Percentiles rank a stretch among this genome's conserved stretches.
Evolutionary conservation across 2,797 vertebrate species (phyloP).

Genomic region (Hyperoplus lanceolatus): DNA sequence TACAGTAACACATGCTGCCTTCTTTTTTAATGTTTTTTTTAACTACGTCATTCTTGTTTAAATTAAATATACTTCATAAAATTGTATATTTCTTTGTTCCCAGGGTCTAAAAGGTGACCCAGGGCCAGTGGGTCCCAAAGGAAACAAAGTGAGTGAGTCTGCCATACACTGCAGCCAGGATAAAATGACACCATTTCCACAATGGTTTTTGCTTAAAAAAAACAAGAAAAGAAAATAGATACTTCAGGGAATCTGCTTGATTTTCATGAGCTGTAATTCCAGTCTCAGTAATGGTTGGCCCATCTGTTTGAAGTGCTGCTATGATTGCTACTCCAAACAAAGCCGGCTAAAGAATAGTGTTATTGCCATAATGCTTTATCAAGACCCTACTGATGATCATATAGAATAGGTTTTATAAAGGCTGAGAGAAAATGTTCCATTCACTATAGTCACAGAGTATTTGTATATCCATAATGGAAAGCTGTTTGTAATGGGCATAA

Average conservation of each 20-base stretch:
- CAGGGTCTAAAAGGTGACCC: constrained; percentile 92
- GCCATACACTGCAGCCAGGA: constrained; percentile 22
- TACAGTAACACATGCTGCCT: constrained; percentile 37
- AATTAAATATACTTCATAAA: constrained; percentile 41
- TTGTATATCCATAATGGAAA: constrained; percentile 64
- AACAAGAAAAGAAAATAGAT: constrained; percentile 25
- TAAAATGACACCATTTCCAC: background rate
- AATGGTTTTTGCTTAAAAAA: constrained; percentile 30
- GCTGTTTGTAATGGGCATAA: constrained; percentile 56
- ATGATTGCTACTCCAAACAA: constrained; percentile 67
- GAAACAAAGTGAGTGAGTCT: constrained; percentile 90
- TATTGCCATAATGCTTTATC: constrained; percentile 55
- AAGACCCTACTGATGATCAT: constrained; percentile 44
- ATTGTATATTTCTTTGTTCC: constrained; percentile 72
- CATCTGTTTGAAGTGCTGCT: constrained; percentile 68
- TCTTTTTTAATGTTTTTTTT: background rate
- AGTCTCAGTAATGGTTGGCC: constrained; percentile 49
- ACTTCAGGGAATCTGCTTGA: constrained; percentile 50
- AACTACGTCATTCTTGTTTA: constrained; percentile 3
- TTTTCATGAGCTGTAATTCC: constrained; percentile 55
- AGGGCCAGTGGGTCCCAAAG: constrained; percentile 85
- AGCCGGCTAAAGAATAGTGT: constrained; percentile 45
- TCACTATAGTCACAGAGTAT: constrained; percentile 56
- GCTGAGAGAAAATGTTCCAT: constrained; percentile 43
- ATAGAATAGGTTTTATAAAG: constrained; percentile 58